These are phyloP conservation scores for Chloroceryle aenea DNA, from an alignment of 2,113 vertebrate species.

Conservation along the genomic window DNA sequence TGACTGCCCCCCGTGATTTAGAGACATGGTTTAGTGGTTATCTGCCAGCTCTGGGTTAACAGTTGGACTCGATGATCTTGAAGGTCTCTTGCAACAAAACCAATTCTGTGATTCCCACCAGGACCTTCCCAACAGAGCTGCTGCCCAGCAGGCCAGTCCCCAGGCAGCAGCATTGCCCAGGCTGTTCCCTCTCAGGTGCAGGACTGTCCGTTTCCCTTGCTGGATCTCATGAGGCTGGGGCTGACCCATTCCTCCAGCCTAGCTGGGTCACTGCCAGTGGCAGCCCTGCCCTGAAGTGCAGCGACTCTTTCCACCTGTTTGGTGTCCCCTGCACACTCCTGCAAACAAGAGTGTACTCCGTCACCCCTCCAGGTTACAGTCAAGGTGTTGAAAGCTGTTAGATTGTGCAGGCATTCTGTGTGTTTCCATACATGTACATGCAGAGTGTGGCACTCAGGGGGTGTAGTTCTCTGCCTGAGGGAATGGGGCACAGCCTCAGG, in stretches of 20 bases:
- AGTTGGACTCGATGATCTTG: too few species aligned
- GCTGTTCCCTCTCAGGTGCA: not conserved
- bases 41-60: too few species aligned
- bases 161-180: not conserved
- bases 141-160: not conserved
- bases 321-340: not conserved
- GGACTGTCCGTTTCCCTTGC: not conserved
- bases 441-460: not conserved
- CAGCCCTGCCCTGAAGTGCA: not conserved
- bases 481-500: not conserved
- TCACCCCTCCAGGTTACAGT: not conserved
- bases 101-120: too few species aligned
- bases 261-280: not conserved
- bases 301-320: not conserved
- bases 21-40: too few species aligned
- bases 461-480: not conserved
- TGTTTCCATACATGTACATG: not conserved
- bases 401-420: not conserved
- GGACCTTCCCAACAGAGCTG: not conserved
- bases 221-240: not conserved
- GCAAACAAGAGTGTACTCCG: not conserved
- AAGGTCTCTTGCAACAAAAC: too few species aligned
- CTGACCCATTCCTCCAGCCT: not conserved
- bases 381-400: conserved; percentile 1
- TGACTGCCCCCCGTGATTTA: not conserved